Conservation (phyloP, 2,797 vertebrate species). For the Tragelaphus eurycerus region DNA sequence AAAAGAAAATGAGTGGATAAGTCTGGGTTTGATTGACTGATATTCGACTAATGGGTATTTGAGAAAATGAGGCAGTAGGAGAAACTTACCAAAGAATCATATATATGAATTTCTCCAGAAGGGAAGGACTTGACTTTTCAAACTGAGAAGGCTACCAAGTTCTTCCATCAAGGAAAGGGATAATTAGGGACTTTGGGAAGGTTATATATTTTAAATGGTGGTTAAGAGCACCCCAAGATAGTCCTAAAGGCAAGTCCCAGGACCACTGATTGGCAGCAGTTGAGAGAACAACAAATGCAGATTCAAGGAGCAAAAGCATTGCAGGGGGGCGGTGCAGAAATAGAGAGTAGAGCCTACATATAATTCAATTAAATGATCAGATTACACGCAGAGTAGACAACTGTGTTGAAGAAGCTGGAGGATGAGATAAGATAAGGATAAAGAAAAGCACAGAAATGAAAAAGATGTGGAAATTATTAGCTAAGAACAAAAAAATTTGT, state of each 20-base stretch:
- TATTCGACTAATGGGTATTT: neutral
- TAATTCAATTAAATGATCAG: neutral
- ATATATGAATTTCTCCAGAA: neutral
- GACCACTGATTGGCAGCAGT: neutral
- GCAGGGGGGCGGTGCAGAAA: neutral
- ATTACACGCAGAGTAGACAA: neutral
- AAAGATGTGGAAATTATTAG: neutral
- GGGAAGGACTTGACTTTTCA: neutral
- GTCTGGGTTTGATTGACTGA: neutral
- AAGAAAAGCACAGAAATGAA: neutral
- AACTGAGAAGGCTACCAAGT: neutral
- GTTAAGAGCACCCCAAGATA: neutral
- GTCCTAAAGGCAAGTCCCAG: neutral
- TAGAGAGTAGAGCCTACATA: rapidly evolving
- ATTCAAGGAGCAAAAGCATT: neutral
- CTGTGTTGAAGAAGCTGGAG: neutral
- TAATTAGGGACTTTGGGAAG: neutral
- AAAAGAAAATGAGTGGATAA: neutral
- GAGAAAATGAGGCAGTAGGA: neutral
- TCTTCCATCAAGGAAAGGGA: neutral
- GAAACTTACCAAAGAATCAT: neutral
- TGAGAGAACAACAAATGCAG: neutral
- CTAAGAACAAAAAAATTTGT: neutral
- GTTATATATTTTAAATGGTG: neutral
- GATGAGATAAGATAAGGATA: neutral